These are phyloP conservation scores for Tenodera sinensis DNA, from an alignment of 2,888 invertebrate species.

Conservation along the genomic window DNA sequence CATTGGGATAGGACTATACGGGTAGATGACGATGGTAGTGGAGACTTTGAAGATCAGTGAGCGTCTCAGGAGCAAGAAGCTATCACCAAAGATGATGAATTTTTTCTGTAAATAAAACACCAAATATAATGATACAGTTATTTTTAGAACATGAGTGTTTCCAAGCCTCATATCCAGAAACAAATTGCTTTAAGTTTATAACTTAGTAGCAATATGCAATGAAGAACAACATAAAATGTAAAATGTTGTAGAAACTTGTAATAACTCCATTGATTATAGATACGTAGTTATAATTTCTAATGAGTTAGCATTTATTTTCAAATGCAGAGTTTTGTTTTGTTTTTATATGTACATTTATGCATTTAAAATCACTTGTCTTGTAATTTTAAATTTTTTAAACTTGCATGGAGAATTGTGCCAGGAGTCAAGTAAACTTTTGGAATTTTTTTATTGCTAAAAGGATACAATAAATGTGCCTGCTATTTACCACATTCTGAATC, in stretches of 20 bases:
- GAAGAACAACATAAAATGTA: no score
- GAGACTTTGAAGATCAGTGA: not conserved
- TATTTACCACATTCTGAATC: no score
- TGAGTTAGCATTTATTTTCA: not conserved
- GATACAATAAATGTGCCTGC: no score
- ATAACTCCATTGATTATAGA: not conserved
- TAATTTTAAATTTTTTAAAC: not conserved
- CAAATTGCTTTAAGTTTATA: not conserved
- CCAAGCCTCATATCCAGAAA: not conserved
- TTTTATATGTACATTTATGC: not conserved
- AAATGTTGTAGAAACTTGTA: no score
- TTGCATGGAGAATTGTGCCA: not conserved
- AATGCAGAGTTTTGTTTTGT: not conserved
- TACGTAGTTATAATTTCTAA: not conserved
- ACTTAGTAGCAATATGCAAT: not conserved
- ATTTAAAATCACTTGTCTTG: not conserved
- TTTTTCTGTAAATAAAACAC: not conserved
- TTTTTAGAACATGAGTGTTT: not conserved
- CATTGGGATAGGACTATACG: slow-evolving; percentile 18
- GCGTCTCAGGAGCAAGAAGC: not conserved
- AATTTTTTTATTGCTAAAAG: no score
- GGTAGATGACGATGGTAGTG: slow-evolving; percentile 18
- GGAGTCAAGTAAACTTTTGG: no score
- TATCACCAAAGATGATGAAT: not conserved
- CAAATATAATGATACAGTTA: not conserved